Evolutionary conservation across 2,888 invertebrate genomes (phyloP).

Genomic region (Drosophila subquinaria): DNA sequence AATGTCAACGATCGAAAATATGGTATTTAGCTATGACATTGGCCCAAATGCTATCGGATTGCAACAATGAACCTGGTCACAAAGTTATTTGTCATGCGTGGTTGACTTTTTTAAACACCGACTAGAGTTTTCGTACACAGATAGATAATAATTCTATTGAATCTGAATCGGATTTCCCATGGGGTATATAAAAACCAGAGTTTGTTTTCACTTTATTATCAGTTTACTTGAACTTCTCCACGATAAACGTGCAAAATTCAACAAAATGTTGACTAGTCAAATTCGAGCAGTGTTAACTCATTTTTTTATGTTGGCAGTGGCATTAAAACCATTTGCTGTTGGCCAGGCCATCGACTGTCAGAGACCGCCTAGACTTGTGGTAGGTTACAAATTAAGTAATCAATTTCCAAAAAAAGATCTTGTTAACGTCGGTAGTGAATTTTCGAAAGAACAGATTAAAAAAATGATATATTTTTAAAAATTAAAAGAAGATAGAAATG

Average conservation of each 20-base stretch:
- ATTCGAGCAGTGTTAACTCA: conserved; percentile 17
- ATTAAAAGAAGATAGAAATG: too few relatives aligned
- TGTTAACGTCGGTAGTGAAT: too few relatives aligned
- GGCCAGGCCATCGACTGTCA: conserved; percentile 78
- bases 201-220: conserved; percentile 29
- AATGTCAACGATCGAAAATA: conserved; percentile 70
- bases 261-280: conserved; percentile 33
- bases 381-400: conserved; percentile 24
- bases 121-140: conserved; percentile 22
- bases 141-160: conserved; percentile 20
- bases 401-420: too few relatives aligned
- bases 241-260: not conserved
- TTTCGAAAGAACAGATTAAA: too few relatives aligned
- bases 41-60: conserved; percentile 68
- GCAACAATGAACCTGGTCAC: conserved; percentile 73
- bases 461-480: not conserved
- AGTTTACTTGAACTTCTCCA: conserved; percentile 39
- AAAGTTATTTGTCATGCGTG: conserved; percentile 73
- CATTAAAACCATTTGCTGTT: conserved; percentile 9
- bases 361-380: conserved; percentile 83
- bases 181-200: conserved; percentile 59
- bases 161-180: conserved; percentile 25
- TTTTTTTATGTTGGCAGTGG: conserved; percentile 34
- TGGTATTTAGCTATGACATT: conserved; percentile 73
- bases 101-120: conserved; percentile 63